Evolutionary conservation across 2,797 vertebrate genomes (phyloP).

Genomic region (Ptychadena robeensis): DNA sequence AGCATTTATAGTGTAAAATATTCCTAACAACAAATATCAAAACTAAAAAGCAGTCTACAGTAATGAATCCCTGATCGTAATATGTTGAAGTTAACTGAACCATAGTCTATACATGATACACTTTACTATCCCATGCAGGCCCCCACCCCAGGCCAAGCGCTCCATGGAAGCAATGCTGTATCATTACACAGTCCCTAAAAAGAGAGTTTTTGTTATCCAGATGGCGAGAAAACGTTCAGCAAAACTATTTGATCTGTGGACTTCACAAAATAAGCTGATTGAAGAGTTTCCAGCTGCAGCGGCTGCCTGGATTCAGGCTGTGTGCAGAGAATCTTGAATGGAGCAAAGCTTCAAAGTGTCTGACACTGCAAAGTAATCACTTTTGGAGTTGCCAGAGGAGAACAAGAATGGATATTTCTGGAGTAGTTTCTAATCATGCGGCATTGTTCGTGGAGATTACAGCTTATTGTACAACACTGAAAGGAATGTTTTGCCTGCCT

Average conservation of each 20-base stretch:
- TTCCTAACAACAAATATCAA: too few species aligned
- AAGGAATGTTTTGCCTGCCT: constrained; percentile 44
- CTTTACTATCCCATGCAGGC: neutral
- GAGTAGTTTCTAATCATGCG: constrained; percentile 56
- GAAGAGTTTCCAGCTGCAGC: constrained; percentile 60
- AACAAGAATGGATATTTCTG: constrained; percentile 65
- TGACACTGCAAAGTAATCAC: constrained; percentile 65
- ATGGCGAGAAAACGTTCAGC: constrained; percentile 16
- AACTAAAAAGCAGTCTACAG: too few species aligned
- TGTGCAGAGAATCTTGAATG: constrained; percentile 28
- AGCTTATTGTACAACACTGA: constrained; percentile 47
- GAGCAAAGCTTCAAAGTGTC: constrained; percentile 54
- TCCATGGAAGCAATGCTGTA: neutral
- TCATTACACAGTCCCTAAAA: constrained; percentile 20
- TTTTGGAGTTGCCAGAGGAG: constrained; percentile 66
- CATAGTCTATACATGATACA: too few species aligned
- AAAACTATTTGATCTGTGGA: constrained; percentile 35
- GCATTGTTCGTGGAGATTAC: neutral
- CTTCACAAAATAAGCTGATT: constrained; percentile 50
- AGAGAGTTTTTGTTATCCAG: constrained; percentile 37
- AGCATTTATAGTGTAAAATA: too few species aligned
- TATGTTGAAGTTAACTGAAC: neutral
- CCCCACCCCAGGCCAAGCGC: neutral
- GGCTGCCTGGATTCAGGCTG: constrained; percentile 53
- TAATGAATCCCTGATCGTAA: neutral